phyloP scores from a whole-genome alignment of 92 coral and sea anemone genomes.

The Heteractis magnifica region DNA sequence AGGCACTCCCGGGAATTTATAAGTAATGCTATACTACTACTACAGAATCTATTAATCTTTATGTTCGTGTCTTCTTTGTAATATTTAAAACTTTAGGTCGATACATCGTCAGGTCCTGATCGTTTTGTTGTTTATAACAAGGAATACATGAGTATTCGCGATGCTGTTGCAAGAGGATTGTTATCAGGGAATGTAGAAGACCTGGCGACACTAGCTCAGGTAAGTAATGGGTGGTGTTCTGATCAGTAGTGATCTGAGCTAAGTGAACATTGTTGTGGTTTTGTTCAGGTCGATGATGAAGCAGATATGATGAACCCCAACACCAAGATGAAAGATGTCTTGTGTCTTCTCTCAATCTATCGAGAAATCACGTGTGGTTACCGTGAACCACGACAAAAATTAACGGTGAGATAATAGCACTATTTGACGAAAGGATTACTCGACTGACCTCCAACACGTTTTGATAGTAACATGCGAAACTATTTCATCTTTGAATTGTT shows the following conservation, averaged over 20 bases:
- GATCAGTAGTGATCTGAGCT: not conserved
- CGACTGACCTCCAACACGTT: not conserved
- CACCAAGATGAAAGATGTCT: slow-evolving; percentile 25
- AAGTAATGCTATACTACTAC: not conserved
- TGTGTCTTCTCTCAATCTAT: slow-evolving; percentile 57
- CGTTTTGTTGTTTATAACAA: slow-evolving; percentile 68
- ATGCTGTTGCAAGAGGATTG: slow-evolving; percentile 61
- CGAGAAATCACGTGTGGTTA: slow-evolving; percentile 66
- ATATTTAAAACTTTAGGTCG: slow-evolving; percentile 30
- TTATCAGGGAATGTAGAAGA: slow-evolving; percentile 46
- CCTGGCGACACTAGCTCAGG: slow-evolving; percentile 45
- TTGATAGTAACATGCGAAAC: not conserved
- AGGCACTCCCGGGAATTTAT: not conserved
- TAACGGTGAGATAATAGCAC: slow-evolving; percentile 8
- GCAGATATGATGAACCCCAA: slow-evolving; percentile 1
- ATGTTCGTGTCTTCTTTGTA: no score
- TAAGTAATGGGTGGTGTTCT: not conserved
- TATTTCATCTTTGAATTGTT: no score
- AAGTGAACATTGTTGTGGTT: not conserved
- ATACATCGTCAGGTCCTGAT: slow-evolving; percentile 53
- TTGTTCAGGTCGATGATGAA: not conserved
- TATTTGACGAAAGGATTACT: not conserved
- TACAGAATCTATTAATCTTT: not conserved
- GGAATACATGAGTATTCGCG: slow-evolving; percentile 57
- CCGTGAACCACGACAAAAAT: slow-evolving; percentile 6